Base-by-base conservation (phyloP, 2,797 vertebrate species). In the Clarias platycephalus region DNA sequence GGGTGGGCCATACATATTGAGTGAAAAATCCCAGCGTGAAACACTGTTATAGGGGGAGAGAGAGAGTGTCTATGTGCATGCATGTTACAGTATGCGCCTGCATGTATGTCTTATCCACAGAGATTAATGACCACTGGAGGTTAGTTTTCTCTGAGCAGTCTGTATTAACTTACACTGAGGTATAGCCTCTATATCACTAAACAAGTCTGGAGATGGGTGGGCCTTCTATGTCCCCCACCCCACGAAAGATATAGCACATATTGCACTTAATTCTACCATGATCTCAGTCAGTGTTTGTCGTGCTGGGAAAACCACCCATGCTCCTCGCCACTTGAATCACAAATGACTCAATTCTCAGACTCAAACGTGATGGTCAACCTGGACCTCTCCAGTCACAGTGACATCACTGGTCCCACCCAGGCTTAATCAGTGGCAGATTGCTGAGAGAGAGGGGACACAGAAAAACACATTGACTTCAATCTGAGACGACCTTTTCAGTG, bases 341-440 rank as follows among this genome's bases (percentile, higher is more conserved):
- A 67, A 78, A 86, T 88, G 87, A 90, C 88, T 85, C 83, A 88
- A 87, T 84, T 62, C 84, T 81, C 88, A 74, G 80, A 85, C 88
- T 88, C 85, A 10, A 84, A 86, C 28, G 84, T 83, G 87, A 89
- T 86, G 92, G 91, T 91, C 93, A 93, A 94, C 93, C 93, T 92
- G 92, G 78, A 87, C 91, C 90, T 90, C 84, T 92, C 86, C 87
- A 90, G 90, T 84, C 91, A 89, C 89, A 90, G 93, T 94, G 93
- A 94, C 93, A 94, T 94, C 94, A 94, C 91, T 90, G 81, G 91
- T 94, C 92, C 92, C 93, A 92, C 92, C 93, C 92, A 76, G 88
- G 86, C 91, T 91, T 95, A 94, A 95, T 94, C 93, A 94, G 92
- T 91, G 92, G 91, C 94, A 95, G 93, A 93, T 87, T 90, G 89